phyloP scores from a whole-genome alignment of 2,797 vertebrate genomes.

The Eidolon dupreanum region DNA sequence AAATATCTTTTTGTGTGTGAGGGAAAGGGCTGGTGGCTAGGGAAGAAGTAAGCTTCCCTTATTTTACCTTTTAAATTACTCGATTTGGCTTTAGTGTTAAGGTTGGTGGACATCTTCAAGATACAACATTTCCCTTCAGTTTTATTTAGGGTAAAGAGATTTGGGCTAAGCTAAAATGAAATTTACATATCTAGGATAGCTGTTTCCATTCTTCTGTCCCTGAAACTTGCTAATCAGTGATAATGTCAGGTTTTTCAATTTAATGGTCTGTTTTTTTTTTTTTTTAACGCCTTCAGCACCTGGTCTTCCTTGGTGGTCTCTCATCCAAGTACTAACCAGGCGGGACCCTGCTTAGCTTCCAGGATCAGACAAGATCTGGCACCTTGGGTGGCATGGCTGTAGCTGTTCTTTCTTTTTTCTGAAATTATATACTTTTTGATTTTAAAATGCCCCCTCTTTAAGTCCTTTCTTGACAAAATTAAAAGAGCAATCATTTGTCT shows the following conservation, averaged over 20 bases:
- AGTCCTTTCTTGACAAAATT: constrained; percentile 11
- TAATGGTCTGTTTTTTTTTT: neutral
- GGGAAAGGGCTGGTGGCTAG: neutral
- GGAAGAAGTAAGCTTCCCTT: neutral
- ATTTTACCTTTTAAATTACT: neutral
- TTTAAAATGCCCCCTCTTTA: neutral
- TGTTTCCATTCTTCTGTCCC: neutral
- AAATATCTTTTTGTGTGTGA: neutral
- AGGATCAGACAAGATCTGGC: too few relatives aligned
- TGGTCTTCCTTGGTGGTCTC: too few relatives aligned
- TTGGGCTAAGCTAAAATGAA: neutral
- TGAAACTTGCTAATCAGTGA: neutral
- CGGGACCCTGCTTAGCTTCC: too few relatives aligned
- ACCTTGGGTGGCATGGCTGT: too few relatives aligned
- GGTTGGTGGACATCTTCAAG: neutral
- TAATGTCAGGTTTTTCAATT: constrained; percentile 18
- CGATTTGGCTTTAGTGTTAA: neutral
- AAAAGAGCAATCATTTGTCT: neutral
- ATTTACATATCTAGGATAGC: neutral
- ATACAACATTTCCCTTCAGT: neutral
- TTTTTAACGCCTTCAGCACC: too few relatives aligned
- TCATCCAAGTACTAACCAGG: too few relatives aligned
- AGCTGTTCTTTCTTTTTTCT: neutral
- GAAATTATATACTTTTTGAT: neutral
- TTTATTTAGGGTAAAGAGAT: neutral